phyloP scores from a whole-genome alignment of 2,113 vertebrate species.

The Pelusios castaneus region DNA sequence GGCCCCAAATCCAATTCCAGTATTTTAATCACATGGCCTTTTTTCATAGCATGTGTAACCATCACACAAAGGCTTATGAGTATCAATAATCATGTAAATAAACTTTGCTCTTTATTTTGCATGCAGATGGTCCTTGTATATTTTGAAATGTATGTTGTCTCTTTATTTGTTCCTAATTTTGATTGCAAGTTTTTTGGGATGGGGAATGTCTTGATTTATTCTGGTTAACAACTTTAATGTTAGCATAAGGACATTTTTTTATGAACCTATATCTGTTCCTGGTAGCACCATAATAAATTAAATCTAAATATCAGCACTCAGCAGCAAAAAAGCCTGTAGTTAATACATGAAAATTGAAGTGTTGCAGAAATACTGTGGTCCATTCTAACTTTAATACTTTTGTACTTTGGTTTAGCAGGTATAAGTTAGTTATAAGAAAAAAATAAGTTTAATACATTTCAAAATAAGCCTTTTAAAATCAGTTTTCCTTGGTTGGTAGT shows the following conservation, averaged over 20 bases:
- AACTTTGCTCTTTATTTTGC: not conserved
- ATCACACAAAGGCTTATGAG: not conserved
- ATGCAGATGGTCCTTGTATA: not conserved
- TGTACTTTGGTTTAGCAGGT: not conserved
- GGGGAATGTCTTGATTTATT: fast-evolving
- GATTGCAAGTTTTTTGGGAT: not conserved
- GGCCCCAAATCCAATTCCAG: not conserved
- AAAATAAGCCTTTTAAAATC: not conserved
- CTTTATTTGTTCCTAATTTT: not conserved
- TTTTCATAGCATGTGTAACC: not conserved
- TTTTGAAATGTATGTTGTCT: not conserved
- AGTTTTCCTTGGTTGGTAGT: not conserved
- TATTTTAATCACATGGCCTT: not conserved
- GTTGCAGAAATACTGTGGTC: not conserved
- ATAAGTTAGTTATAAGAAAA: not conserved
- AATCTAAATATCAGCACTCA: not conserved
- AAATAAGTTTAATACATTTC: not conserved
- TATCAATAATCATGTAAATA: not conserved
- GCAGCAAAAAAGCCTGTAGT: not conserved
- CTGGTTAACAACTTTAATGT: not conserved
- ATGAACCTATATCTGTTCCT: not conserved
- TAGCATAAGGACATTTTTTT: not conserved
- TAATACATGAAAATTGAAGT: not conserved
- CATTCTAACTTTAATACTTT: not conserved
- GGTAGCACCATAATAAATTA: not conserved